Base-by-base conservation (phyloP, 2,797 vertebrate species). In the Sardinella longiceps region DNA sequence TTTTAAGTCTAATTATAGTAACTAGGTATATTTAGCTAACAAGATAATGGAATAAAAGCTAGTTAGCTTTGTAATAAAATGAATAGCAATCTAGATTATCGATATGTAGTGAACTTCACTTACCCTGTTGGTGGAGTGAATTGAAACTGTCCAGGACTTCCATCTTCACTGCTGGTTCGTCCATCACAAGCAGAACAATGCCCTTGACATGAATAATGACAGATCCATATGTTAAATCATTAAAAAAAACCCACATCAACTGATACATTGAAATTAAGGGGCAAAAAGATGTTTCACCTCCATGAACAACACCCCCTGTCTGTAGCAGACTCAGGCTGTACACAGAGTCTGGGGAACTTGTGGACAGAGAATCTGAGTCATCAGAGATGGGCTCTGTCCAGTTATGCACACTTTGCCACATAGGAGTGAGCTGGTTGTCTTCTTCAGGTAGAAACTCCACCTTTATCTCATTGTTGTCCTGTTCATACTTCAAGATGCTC, bases 151-250 rank as follows among this genome's bases (percentile, higher is more conserved):
- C 77, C 83, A 80, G 87, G 86, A 82, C 88, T 89, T 30, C 84
- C 84, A 82, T 86, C 84, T 70, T 91, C 87, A 82, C 89, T 90
- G 87, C 82, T 87, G 37, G 84, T 90, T 48, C 80, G 80, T 11
- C 86, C 90, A 48, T 89, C 88, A 88, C 88, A 92, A 51, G 85
- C 63, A 80, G 88, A 90, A 74, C 89, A 89, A 23, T 83, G 50
- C 50, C 56, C 82, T 58, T 82, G 51, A 70, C 48, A 84, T 46
- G 30, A 39, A 50, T 48, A 87, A 85, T 83, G 14, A 70, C 15
- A 37, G 12, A 66, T 2, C 28, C 60, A 66, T 4, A 66, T 48
- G 39, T 30, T 50, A 48, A 28, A 81, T 43, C 12, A 39, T 30
- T 1, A 84, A 5, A 15, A 25, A 80, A 39, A 77, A 33, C 25